Evolutionary conservation across 2,797 vertebrate genomes (phyloP).

Genomic region (Carcharodon carcharias): DNA sequence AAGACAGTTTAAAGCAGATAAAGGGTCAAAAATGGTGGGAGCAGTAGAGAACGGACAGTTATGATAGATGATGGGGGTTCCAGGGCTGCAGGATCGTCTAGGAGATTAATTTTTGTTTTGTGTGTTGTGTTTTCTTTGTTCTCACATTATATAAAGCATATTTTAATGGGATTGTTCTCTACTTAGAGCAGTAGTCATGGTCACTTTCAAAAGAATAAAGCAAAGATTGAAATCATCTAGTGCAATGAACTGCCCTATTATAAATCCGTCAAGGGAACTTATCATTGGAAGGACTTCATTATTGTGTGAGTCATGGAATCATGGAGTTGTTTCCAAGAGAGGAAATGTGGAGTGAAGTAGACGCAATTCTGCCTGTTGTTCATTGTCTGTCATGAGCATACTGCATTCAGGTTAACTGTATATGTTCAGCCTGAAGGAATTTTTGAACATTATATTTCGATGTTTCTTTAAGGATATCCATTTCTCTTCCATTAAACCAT

Average conservation of each 20-base stretch:
- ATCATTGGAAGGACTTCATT: background rate
- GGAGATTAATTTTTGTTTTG: background rate
- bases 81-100: background rate
- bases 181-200: background rate
- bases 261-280: background rate
- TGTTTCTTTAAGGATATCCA: background rate
- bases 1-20: background rate
- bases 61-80: background rate
- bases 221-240: background rate
- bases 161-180: background rate
- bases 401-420: background rate
- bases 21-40: background rate
- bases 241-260: background rate
- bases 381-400: background rate
- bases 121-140: background rate
- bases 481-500: background rate
- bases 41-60: background rate
- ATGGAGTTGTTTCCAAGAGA: background rate
- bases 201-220: background rate
- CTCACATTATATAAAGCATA: background rate
- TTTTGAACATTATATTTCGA: background rate
- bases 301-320: conserved; percentile 10
- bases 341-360: background rate
- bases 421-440: background rate
- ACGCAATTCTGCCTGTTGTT: background rate